These are phyloP conservation scores for Cylindroiulus punctatus DNA, from an alignment of 2,888 invertebrate genomes.

Conservation along the genomic window DNA sequence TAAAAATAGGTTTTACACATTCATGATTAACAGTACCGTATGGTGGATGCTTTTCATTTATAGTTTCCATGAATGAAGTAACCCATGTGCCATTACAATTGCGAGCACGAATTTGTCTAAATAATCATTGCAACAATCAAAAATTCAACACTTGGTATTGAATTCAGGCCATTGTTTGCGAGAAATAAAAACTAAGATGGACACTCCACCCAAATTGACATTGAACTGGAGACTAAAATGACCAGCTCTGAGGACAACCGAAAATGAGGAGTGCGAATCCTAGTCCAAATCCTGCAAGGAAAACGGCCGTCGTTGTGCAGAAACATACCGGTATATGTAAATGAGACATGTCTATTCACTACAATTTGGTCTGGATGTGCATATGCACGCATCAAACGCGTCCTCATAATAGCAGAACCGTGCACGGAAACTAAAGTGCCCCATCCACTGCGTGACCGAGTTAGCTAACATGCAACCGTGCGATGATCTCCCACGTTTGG, in stretches of 20 bases:
- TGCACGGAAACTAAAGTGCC: slow-evolving; percentile 6
- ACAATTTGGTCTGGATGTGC: slow-evolving; percentile 11
- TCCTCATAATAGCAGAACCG: slow-evolving; percentile 14
- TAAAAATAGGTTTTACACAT: too few species aligned
- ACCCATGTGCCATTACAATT: too few species aligned
- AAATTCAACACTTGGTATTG: too few species aligned
- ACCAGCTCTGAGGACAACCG: not conserved
- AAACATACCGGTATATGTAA: too few species aligned
- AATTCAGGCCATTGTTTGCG: too few species aligned
- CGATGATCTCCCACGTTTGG: not conserved
- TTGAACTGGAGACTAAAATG: too few species aligned
- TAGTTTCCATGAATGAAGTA: too few species aligned
- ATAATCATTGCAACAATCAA: too few species aligned
- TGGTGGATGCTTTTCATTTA: too few species aligned
- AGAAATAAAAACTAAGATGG: too few species aligned
- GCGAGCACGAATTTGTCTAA: too few species aligned
- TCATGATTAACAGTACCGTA: too few species aligned
- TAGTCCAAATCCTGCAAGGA: not conserved
- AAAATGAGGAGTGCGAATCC: not conserved
- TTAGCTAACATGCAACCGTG: not conserved
- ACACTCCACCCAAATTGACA: slow-evolving; percentile 6
- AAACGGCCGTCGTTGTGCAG: not conserved
- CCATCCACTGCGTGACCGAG: slow-evolving; percentile 22
- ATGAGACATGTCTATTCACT: not conserved
- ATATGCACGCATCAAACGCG: not conserved